Evolutionary conservation across 2,113 vertebrate genomes (phyloP).

Genomic region (Donacobius atricapilla): DNA sequence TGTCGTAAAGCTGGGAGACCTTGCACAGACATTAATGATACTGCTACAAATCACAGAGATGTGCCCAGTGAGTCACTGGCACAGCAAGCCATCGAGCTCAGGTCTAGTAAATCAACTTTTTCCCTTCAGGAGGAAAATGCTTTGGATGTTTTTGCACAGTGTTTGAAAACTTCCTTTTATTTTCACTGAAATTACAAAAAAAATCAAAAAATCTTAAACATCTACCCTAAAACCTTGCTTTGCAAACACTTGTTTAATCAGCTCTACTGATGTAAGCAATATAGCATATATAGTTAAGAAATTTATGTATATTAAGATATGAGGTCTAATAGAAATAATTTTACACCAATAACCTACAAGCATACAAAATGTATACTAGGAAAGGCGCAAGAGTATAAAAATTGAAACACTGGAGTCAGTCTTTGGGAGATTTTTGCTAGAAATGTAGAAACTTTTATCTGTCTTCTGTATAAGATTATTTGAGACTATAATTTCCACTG

Average conservation of each 20-base stretch:
- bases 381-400: neutral
- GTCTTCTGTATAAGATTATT: neutral
- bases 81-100: neutral
- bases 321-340: neutral
- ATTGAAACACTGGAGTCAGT: neutral
- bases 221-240: neutral
- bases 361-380: neutral
- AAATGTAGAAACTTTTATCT: neutral
- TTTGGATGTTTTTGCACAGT: neutral
- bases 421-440: neutral
- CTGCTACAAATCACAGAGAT: slow-evolving; percentile 25
- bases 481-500: neutral
- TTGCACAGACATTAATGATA: slow-evolving; percentile 2
- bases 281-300: neutral
- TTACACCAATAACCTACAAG: neutral
- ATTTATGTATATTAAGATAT: neutral
- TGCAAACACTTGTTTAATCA: neutral
- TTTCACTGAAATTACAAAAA: neutral
- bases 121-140: neutral
- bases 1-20: neutral
- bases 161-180: neutral
- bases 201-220: neutral
- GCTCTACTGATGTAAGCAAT: neutral
- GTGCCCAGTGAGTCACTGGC: slow-evolving; percentile 19
- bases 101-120: slow-evolving; percentile 12